Evolutionary conservation across 1,140 invertebrate genomes (phyloP).

Genomic region (Leptopilina boulardi): DNA sequence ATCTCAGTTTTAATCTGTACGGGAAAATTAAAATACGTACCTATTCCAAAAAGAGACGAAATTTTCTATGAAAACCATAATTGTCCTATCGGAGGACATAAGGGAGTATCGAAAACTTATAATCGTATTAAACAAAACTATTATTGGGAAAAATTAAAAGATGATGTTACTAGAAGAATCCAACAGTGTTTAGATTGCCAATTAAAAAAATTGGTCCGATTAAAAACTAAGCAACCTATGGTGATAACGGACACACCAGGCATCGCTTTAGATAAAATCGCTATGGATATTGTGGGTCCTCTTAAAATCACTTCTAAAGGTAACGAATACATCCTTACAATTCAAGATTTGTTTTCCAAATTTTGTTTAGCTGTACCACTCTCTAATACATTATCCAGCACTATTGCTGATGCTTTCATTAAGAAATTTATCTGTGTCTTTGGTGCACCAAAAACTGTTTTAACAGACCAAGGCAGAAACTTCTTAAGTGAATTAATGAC

Average conservation of each 20-base stretch:
- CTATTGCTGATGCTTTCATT: conserved; percentile 41
- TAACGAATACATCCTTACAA: conserved; percentile 34
- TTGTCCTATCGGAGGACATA: not conserved
- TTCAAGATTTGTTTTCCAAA: conserved; percentile 37
- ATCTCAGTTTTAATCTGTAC: conserved; percentile 31
- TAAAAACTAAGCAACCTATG: conserved; percentile 34
- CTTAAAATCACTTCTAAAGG: not conserved
- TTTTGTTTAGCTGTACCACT: conserved; percentile 36
- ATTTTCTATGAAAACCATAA: not conserved
- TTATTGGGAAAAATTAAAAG: conserved; percentile 32
- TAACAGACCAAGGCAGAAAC: conserved; percentile 38
- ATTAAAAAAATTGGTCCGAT: conserved; percentile 14
- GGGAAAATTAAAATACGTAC: not conserved
- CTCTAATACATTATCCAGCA: not conserved
- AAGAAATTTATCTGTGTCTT: conserved; percentile 42
- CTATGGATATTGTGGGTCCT: not conserved
- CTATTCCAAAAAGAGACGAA: not conserved
- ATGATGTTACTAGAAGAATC: not conserved
- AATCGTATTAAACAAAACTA: conserved; percentile 8
- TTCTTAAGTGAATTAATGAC: conserved; percentile 34
- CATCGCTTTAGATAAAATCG: not conserved
- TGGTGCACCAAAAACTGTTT: conserved; percentile 31
- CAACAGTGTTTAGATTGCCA: conserved; percentile 33
- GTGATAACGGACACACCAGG: conserved; percentile 18
- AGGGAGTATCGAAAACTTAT: not conserved